These are phyloP conservation scores for Meriones psammophilus DNA, from an alignment of 2,797 vertebrate genomes.

Conservation along the genomic window DNA sequence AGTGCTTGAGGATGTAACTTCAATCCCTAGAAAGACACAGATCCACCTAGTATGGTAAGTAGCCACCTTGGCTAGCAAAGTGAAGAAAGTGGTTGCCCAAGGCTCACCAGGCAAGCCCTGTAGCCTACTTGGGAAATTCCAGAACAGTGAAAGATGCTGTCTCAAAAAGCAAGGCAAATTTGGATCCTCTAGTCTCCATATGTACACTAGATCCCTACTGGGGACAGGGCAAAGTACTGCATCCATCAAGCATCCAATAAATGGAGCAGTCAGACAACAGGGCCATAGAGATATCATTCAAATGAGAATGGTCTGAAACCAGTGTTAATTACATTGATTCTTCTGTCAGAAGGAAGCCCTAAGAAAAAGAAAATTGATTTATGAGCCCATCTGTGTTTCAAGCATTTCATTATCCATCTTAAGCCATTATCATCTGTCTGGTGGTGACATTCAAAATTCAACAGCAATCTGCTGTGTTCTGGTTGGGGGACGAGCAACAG, in stretches of 20 bases:
- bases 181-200: background rate
- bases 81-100: background rate
- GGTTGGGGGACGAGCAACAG: constrained; percentile 75
- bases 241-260: background rate
- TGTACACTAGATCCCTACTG: fast-evolving
- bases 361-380: constrained; percentile 78
- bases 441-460: constrained; percentile 87
- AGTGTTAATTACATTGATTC: constrained; percentile 67
- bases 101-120: background rate
- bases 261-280: background rate
- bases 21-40: background rate
- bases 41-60: background rate
- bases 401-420: constrained; percentile 77
- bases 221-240: background rate
- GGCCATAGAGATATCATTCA: background rate
- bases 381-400: constrained; percentile 78
- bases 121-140: background rate
- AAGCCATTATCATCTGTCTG: constrained; percentile 84
- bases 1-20: background rate
- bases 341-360: constrained; percentile 81
- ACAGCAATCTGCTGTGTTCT: constrained; percentile 86
- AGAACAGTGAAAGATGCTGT: background rate
- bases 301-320: constrained; percentile 21
- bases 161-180: background rate
- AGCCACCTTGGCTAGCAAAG: background rate